These are phyloP conservation scores for Sebastes hubbsi DNA, from an alignment of 2,797 vertebrate genomes.

Conservation along the genomic window DNA sequence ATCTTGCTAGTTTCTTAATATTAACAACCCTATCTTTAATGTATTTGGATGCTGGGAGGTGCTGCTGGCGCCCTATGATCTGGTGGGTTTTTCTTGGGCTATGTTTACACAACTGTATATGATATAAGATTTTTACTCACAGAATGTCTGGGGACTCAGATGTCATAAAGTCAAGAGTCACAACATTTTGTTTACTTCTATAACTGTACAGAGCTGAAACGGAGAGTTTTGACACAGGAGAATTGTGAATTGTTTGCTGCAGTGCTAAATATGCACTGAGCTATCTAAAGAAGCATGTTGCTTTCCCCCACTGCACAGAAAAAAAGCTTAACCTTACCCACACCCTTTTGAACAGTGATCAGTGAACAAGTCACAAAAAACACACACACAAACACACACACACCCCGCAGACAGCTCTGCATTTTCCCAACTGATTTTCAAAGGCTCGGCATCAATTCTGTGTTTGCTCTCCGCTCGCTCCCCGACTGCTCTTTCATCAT, in stretches of 20 bases:
- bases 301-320: constrained; percentile 22
- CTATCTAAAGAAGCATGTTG: constrained; percentile 24
- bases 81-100: background rate
- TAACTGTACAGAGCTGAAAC: background rate
- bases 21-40: background rate
- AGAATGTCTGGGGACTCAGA: background rate
- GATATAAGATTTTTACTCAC: background rate
- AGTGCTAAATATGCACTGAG: background rate
- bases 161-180: background rate
- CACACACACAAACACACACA: constrained; percentile 2
- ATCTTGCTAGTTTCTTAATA: too few relatives aligned
- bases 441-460: constrained; percentile 55
- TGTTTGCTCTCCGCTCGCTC: constrained; percentile 54
- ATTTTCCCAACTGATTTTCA: constrained; percentile 58
- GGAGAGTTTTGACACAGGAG: background rate
- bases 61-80: background rate
- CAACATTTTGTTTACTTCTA: background rate
- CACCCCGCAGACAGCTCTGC: constrained; percentile 47
- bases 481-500: constrained; percentile 70
- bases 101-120: background rate
- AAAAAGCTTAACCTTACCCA: constrained; percentile 44
- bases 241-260: background rate
- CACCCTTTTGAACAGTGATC: constrained; percentile 44
- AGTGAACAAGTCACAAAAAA: constrained; percentile 38
- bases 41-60: background rate